These are phyloP conservation scores for Pammene aurita DNA, from an alignment of 2,888 invertebrate genomes.

Conservation along the genomic window DNA sequence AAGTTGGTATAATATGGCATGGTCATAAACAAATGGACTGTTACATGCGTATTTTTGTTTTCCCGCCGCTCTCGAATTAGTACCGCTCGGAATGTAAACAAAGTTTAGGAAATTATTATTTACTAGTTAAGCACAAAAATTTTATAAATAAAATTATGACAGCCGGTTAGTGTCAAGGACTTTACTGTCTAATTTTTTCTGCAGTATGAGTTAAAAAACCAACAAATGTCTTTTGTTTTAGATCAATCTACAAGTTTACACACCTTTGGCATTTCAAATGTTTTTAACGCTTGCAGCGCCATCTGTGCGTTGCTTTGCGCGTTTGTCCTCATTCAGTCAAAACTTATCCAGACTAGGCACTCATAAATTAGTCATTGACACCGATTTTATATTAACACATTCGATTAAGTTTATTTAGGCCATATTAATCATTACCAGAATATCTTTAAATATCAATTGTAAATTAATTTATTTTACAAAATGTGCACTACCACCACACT, in stretches of 20 bases:
- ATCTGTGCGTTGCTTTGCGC: too few relatives aligned
- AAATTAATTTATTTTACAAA: background rate
- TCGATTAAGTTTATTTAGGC: constrained; percentile 23
- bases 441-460: constrained; percentile 38
- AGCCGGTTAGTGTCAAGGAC: constrained; percentile 1
- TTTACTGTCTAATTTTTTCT: background rate
- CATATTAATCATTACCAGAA: constrained; percentile 26
- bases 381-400: background rate
- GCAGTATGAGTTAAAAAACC: background rate
- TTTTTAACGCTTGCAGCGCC: too few relatives aligned
- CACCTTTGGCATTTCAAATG: too few relatives aligned
- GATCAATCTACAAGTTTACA: too few relatives aligned
- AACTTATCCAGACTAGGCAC: background rate
- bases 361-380: constrained; percentile 6
- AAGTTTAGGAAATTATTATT: constrained; percentile 26
- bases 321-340: too few relatives aligned
- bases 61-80: constrained; percentile 22
- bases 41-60: background rate
- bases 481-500: constrained; percentile 3
- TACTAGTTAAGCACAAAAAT: constrained; percentile 19
- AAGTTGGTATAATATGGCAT: background rate
- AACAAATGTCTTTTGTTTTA: too few relatives aligned
- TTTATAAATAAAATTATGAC: constrained; percentile 4
- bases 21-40: background rate
- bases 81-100: constrained; percentile 34